phyloP scores from a whole-genome alignment of 2,113 vertebrate species.

The Callopanchax toddi region DNA sequence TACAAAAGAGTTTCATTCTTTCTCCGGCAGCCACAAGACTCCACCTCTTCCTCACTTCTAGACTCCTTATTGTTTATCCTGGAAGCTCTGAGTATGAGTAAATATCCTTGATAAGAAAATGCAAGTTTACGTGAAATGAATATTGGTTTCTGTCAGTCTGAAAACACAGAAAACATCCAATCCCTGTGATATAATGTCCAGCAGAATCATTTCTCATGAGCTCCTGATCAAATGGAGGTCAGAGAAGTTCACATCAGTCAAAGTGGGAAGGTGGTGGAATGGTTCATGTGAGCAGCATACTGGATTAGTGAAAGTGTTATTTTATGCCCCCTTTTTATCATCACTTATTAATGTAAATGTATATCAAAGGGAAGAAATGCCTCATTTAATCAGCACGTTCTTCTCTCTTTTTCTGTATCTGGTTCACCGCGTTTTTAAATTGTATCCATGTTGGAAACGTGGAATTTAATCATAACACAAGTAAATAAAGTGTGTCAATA shows the following conservation, averaged over 20 bases:
- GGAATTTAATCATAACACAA: no score
- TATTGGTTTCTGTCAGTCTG: neutral
- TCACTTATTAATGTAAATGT: neutral
- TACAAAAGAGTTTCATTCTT: neutral
- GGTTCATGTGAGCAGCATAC: neutral
- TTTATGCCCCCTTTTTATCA: neutral
- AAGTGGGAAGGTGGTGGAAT: neutral
- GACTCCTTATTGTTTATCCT: neutral
- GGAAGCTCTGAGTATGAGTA: neutral
- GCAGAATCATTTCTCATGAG: neutral
- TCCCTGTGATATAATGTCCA: neutral
- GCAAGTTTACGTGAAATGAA: neutral
- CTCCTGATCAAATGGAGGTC: neutral
- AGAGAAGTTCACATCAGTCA: neutral
- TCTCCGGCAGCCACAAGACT: neutral
- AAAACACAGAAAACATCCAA: no score
- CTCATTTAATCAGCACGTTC: neutral
- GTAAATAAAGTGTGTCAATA: no score
- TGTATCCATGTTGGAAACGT: neutral
- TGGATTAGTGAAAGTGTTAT: neutral
- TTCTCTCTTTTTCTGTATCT: neutral
- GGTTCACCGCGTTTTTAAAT: slow-evolving; percentile 11
- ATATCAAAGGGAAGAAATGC: neutral
- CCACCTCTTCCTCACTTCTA: neutral
- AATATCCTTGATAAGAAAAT: neutral